phyloP scores from a whole-genome alignment of 2,888 invertebrate species.

The Acrobasis suavella region DNA sequence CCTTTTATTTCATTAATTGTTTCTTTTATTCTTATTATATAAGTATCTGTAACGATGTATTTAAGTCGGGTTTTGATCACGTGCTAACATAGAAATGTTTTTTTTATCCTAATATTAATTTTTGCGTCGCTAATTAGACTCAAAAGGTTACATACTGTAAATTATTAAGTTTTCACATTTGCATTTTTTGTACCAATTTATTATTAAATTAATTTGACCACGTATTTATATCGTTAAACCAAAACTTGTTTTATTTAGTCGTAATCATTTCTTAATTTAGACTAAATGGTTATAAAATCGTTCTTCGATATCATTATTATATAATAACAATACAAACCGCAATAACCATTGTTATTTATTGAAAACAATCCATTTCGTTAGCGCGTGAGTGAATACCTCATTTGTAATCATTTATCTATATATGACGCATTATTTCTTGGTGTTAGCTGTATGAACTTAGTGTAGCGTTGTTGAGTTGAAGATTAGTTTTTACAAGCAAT shows the following conservation, averaged over 20 bases:
- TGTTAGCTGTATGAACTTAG: slow-evolving; percentile 36
- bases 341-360: background rate
- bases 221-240: too few relatives aligned
- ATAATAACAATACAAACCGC: background rate
- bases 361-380: slow-evolving; percentile 16
- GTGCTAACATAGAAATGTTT: slow-evolving; percentile 1
- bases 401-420: slow-evolving; percentile 22
- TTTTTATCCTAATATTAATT: background rate
- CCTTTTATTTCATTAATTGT: slow-evolving; percentile 24
- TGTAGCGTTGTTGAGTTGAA: slow-evolving; percentile 23
- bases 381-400: slow-evolving; percentile 24
- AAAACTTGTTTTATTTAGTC: background rate
- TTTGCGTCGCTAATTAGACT: too few relatives aligned
- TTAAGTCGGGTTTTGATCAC: slow-evolving; percentile 18
- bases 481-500: background rate
- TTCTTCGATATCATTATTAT: background rate
- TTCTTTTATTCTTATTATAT: slow-evolving; percentile 22
- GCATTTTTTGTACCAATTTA: too few relatives aligned
- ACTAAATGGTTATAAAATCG: too few relatives aligned
- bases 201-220: background rate
- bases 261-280: background rate
- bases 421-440: slow-evolving; percentile 31
- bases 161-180: too few relatives aligned
- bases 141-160: too few relatives aligned
- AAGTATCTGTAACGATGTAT: slow-evolving; percentile 22